Evolutionary conservation across 1,140 invertebrate genomes (phyloP).

Genomic region (Berghia stephanieae): DNA sequence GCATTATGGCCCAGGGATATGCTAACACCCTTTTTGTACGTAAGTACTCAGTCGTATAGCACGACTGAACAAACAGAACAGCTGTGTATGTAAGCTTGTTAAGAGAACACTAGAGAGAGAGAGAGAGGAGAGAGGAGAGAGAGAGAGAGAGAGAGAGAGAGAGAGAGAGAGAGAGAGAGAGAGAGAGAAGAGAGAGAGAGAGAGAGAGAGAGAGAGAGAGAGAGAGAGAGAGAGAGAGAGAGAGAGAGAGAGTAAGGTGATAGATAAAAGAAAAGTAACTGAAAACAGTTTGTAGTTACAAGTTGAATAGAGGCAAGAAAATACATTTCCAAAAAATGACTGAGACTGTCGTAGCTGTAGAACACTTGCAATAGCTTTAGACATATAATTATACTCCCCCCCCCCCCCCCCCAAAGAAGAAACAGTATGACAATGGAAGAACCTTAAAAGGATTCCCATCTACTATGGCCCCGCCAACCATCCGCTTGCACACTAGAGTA

Average conservation of each 20-base stretch:
- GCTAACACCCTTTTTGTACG: no score
- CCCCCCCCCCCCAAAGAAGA: no score
- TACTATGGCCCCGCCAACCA: no score
- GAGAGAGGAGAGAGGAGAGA: not conserved
- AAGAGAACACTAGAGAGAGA: not conserved
- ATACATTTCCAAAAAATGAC: not conserved
- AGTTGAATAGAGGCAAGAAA: not conserved
- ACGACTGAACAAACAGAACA: no score
- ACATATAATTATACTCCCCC: not conserved
- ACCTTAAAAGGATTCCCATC: no score
- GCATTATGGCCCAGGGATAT: no score
- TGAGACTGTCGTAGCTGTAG: not conserved
- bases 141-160: slow-evolving; percentile 14
- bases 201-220: slow-evolving; percentile 11
- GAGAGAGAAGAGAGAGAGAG: slow-evolving; percentile 6
- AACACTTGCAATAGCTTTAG: not conserved
- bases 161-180: slow-evolving; percentile 20
- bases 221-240: slow-evolving; percentile 29
- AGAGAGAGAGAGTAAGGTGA: slow-evolving; percentile 28
- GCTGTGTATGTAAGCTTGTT: no score
- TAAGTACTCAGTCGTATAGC: no score
- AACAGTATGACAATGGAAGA: no score
- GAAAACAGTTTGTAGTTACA: not conserved
- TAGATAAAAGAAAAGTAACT: slow-evolving; percentile 6
- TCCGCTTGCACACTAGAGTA: no score